A percentile compares a stretch with the other conserved stretches of the same genome.
These are phyloP conservation scores for Porites cylindrica DNA, from an alignment of 92 coral and sea anemone genomes.

Conservation along the genomic window DNA sequence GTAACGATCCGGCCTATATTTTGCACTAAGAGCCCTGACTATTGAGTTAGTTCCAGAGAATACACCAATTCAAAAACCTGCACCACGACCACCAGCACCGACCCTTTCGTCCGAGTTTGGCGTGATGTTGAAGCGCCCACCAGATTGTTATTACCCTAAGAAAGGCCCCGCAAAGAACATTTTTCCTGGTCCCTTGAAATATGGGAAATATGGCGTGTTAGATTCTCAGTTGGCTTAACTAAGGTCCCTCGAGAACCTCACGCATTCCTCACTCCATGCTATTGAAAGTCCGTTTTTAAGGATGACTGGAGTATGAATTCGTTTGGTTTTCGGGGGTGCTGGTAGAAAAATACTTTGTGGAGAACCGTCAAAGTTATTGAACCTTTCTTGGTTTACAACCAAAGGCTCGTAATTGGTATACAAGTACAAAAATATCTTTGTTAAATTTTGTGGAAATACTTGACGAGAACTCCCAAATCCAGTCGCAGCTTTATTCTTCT, in stretches of 20 bases:
- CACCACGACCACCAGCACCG: conserved; percentile 24
- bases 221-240: conserved; percentile 48
- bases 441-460: too few relatives aligned
- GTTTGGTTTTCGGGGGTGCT: conserved; percentile 49
- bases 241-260: conserved; percentile 50
- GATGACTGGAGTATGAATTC: neutral
- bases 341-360: neutral
- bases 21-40: too few relatives aligned
- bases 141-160: conserved; percentile 47
- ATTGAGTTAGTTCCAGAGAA: conserved; percentile 82
- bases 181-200: conserved; percentile 14
- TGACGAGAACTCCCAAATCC: too few relatives aligned
- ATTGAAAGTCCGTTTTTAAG: neutral
- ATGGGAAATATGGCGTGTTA: conserved; percentile 51
- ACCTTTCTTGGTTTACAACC: neutral
- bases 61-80: neutral
- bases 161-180: conserved; percentile 24
- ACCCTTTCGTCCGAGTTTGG: conserved; percentile 43
- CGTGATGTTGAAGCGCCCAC: conserved; percentile 47
- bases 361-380: neutral
- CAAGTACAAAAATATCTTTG: neutral
- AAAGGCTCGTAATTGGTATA: neutral
- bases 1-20: too few relatives aligned
- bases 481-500: too few relatives aligned
- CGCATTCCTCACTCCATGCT: conserved; percentile 56